Evolutionary conservation across 2,888 invertebrate genomes (phyloP).

Genomic region (Geotrupes spiniger): DNA sequence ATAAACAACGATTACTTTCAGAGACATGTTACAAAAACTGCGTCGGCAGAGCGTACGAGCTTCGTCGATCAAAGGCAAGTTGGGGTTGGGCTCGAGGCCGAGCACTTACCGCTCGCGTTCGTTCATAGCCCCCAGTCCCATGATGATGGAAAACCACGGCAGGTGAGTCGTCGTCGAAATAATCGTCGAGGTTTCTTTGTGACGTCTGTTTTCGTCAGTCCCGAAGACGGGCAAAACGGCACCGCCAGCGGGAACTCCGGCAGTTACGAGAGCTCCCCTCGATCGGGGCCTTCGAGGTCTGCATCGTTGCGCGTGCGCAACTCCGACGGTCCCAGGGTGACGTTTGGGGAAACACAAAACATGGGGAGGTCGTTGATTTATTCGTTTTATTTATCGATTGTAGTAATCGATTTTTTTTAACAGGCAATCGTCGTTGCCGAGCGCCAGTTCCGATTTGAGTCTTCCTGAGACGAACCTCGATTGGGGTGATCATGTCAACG

Average conservation of each 20-base stretch:
- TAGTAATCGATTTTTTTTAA: constrained; percentile 18
- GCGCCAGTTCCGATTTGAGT: constrained; percentile 68
- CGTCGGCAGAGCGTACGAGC: constrained; percentile 80
- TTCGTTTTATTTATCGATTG: too few relatives aligned
- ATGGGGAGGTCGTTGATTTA: constrained; percentile 55
- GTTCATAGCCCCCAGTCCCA: constrained; percentile 69
- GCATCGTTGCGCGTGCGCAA: constrained; percentile 63
- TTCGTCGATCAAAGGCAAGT: constrained; percentile 75
- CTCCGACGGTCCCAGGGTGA: constrained; percentile 55
- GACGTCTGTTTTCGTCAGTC: constrained; percentile 26
- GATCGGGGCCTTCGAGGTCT: constrained; percentile 68
- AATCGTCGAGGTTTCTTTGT: neutral
- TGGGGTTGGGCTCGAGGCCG: constrained; percentile 61
- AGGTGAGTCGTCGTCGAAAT: too few relatives aligned
- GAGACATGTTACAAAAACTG: constrained; percentile 91
- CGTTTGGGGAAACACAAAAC: constrained; percentile 60
- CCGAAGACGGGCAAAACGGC: constrained; percentile 55
- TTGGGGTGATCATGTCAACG: constrained; percentile 62
- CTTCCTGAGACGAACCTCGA: constrained; percentile 57
- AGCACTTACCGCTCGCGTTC: constrained; percentile 72
- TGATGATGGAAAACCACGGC: constrained; percentile 58
- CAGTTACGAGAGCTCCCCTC: constrained; percentile 72
- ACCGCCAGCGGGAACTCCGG: constrained; percentile 57
- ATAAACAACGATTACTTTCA: constrained; percentile 52
- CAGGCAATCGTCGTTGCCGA: constrained; percentile 76